Conservation (phyloP, 2,797 vertebrate species). For the Trichosurus vulpecula region DNA sequence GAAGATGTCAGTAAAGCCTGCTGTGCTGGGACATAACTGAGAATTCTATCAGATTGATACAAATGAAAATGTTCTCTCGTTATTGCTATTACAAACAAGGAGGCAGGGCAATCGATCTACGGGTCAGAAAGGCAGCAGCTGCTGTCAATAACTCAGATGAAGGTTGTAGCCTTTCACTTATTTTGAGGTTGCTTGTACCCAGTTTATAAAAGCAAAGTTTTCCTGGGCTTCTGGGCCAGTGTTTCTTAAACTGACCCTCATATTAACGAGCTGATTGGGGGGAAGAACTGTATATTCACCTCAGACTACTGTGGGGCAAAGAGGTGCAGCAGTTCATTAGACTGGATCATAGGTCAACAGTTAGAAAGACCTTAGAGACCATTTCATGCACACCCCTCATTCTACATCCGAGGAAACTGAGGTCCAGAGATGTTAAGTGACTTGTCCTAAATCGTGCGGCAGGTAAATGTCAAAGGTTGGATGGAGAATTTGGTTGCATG, state of each 20-base stretch:
- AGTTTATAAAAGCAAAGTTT: not conserved
- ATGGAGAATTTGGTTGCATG: not conserved
- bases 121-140: not conserved
- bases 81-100: not conserved
- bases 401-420: not conserved
- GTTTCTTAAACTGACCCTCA: not conserved
- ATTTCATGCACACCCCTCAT: not conserved
- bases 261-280: not conserved
- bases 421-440: not conserved
- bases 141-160: not conserved
- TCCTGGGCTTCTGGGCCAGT: not conserved
- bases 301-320: not conserved
- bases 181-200: not conserved
- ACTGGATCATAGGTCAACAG: not conserved
- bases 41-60: not conserved
- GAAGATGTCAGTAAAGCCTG: not conserved
- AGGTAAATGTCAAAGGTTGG: not conserved
- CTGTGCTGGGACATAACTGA: not conserved
- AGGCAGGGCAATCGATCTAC: not conserved
- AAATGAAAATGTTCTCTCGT: not conserved
- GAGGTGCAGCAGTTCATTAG: not conserved
- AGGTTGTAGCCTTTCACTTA: not conserved
- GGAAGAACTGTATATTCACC: not conserved
- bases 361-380: not conserved
- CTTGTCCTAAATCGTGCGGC: not conserved